Base-by-base conservation (phyloP, 1,140 invertebrate genomes). In the Conus ventricosus region DNA sequence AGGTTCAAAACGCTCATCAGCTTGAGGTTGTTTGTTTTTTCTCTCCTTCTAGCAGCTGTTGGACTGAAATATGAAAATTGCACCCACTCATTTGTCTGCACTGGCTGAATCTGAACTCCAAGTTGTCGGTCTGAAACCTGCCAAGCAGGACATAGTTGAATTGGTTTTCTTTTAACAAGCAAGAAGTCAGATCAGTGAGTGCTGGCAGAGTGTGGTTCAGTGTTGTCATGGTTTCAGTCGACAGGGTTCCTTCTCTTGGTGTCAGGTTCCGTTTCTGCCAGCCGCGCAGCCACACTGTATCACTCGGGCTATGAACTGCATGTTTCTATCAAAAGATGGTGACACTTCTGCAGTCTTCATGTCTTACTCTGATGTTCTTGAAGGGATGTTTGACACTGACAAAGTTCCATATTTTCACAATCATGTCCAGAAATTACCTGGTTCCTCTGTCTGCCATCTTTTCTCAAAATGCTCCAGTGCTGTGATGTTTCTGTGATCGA, bases 91-190 rank as follows among this genome's bases (percentile, higher is more conserved):
- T 80, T 51, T 80, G 76, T n/a, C 76, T 80, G 39, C 5, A 5
- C 39, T 80, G 76, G n/a, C n/a, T 80, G n/a, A 80, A 80, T 23
- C 76, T 25, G 76, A 80, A 80, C 39, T 80, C 76, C n/a, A 80
- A 80, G 76, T 80, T 80, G 76, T 5, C n/a, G 1, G 76, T 80
- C n/a, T 80, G 3, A n/a, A 80, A 80, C 76, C 5, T 80, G n/a
- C 76, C 76, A 4, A 4, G 76, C n/a, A 80, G 76, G n/a, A 80
- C 76, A 80, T 80, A 80, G 11, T n/a, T 80, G n/a, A 80, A 80
- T 23, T 80, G n/a, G 1, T 80, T 80, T n/a, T 80, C n/a, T 27
- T 80, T 51, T n/a, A 78, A 10, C 10, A 78, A 23, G 39, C 23
- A 78, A n/a, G 76, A 11, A 10, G 76, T n/a, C 7, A 39, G 39